These are phyloP conservation scores for Drosophila percnosoma DNA, from an alignment of 2,888 invertebrate species.

Conservation along the genomic window DNA sequence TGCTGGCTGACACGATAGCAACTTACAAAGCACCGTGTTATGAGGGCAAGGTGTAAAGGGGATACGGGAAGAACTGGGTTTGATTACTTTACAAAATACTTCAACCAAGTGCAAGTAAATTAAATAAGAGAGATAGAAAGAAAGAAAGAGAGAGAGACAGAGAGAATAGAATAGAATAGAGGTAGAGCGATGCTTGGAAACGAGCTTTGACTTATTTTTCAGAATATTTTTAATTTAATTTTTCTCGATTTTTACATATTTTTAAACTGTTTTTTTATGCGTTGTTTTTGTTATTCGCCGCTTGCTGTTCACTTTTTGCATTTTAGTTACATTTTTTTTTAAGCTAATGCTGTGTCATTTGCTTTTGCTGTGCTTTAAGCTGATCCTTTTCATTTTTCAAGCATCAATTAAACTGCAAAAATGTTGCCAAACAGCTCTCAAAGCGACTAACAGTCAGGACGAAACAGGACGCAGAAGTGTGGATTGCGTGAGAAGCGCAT, in stretches of 20 bases:
- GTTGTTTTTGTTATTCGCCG: slow-evolving; percentile 22
- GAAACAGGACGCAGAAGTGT: neutral
- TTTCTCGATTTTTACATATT: neutral
- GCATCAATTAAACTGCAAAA: slow-evolving; percentile 63
- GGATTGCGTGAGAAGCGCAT: slow-evolving; percentile 21
- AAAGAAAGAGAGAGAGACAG: neutral
- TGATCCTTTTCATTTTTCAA: slow-evolving; percentile 48
- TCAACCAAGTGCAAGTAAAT: slow-evolving; percentile 54
- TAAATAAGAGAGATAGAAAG: slow-evolving; percentile 31
- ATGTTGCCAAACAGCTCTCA: slow-evolving; percentile 31
- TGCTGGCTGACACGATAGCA: neutral
- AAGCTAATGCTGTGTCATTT: slow-evolving; percentile 16
- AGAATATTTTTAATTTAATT: slow-evolving; percentile 6
- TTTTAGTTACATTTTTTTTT: slow-evolving; percentile 33
- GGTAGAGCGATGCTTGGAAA: neutral
- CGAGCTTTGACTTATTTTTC: slow-evolving; percentile 33
- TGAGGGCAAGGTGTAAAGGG: neutral
- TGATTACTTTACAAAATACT: slow-evolving; percentile 13
- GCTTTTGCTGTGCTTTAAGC: slow-evolving; percentile 46
- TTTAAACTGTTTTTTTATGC: neutral
- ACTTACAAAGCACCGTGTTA: neutral
- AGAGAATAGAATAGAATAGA: neutral
- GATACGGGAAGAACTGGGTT: neutral
- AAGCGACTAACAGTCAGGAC: neutral
- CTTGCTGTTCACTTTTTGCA: slow-evolving; percentile 53